Evolutionary conservation across 2,113 vertebrate species (phyloP).

Genomic region (Triplophysa siluroides): DNA sequence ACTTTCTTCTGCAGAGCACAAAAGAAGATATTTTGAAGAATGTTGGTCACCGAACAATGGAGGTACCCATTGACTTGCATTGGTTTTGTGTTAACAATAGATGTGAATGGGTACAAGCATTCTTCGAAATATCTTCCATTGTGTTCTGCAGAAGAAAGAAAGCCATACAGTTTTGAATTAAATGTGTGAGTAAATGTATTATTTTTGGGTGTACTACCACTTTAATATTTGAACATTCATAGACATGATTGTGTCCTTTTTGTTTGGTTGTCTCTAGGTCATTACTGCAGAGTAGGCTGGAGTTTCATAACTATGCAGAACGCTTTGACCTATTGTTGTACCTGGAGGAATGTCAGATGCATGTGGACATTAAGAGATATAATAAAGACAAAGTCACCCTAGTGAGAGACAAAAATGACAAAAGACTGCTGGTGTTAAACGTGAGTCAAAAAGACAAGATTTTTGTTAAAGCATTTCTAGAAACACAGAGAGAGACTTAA

Average conservation of each 20-base stretch:
- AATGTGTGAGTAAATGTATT: too few relatives aligned
- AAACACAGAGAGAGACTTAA: background rate
- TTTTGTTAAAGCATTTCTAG: background rate
- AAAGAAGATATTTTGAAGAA: too few relatives aligned
- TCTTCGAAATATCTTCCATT: too few relatives aligned
- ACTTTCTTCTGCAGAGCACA: too few relatives aligned
- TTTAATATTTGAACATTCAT: background rate
- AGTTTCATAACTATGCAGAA: constrained; percentile 73
- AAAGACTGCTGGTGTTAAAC: constrained; percentile 76
- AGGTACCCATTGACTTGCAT: too few relatives aligned
- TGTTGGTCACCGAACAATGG: too few relatives aligned
- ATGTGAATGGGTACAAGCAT: too few relatives aligned
- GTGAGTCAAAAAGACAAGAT: constrained; percentile 62
- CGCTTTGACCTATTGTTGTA: constrained; percentile 83
- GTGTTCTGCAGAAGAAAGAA: too few relatives aligned
- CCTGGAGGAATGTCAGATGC: constrained; percentile 91
- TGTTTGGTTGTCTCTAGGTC: constrained; percentile 53
- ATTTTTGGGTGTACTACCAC: too few relatives aligned
- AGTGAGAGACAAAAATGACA: constrained; percentile 58
- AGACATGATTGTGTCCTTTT: background rate
- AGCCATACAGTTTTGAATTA: too few relatives aligned
- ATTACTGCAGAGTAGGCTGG: constrained; percentile 69
- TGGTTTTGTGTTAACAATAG: too few relatives aligned
- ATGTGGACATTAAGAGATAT: constrained; percentile 84
- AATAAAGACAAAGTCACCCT: constrained; percentile 79